These are phyloP conservation scores for Palythoa heliodiscus DNA, from an alignment of 92 coral and sea anemone genomes.

Conservation along the genomic window DNA sequence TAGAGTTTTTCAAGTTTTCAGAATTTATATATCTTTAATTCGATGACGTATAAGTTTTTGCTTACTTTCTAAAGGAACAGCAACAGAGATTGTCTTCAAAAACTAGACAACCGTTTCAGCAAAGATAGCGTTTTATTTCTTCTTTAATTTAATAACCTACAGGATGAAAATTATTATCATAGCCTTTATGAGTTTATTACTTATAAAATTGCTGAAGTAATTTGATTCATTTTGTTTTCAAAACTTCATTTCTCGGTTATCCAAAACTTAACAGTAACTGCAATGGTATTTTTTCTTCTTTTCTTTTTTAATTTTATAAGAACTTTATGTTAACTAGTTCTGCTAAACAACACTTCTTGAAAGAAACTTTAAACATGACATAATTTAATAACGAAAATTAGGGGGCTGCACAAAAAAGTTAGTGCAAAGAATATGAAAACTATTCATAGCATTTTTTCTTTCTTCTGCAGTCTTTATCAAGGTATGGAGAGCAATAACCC, in stretches of 20 bases:
- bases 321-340: no score
- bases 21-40: background rate
- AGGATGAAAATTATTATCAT: background rate
- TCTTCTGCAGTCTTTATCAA: background rate
- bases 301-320: no score
- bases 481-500: slow-evolving; percentile 20
- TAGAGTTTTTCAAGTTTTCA: slow-evolving; percentile 2
- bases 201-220: background rate
- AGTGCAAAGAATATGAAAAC: background rate
- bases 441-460: background rate
- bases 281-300: no score
- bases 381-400: no score
- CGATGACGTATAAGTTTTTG: background rate
- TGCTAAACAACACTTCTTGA: no score
- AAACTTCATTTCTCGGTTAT: background rate
- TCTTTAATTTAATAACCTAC: background rate
- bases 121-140: background rate
- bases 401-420: background rate
- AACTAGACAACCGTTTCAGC: background rate
- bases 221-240: background rate
- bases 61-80: background rate
- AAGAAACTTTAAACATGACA: no score
- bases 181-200: background rate
- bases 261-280: background rate
- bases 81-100: background rate